Evolutionary conservation across 2,888 invertebrate species (phyloP).

Genomic region (Bibio marci): DNA sequence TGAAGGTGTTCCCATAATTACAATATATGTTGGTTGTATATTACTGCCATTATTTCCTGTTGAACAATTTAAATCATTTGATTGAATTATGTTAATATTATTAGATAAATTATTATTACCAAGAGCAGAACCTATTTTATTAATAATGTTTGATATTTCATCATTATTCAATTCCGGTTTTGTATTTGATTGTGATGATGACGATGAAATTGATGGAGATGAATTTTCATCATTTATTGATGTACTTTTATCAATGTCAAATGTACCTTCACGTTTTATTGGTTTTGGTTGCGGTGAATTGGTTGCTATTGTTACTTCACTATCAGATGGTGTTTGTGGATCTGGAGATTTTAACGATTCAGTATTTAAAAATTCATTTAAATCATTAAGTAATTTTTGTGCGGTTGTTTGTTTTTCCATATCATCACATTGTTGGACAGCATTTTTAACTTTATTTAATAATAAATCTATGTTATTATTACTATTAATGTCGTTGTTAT

Average conservation of each 20-base stretch:
- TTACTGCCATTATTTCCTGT: background rate
- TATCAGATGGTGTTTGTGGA: background rate
- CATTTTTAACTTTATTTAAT: background rate
- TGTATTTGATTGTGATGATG: too few relatives aligned
- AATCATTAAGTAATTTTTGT: slow-evolving; percentile 13
- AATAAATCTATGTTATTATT: background rate
- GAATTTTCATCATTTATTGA: background rate
- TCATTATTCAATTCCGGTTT: slow-evolving; percentile 4
- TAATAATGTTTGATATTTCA: slow-evolving; percentile 14
- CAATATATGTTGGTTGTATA: slow-evolving; percentile 17
- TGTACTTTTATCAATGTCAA: slow-evolving; percentile 14
- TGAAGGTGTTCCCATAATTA: slow-evolving; percentile 15
- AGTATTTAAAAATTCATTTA: slow-evolving; percentile 13
- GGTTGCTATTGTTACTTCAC: background rate
- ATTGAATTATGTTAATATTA: slow-evolving; percentile 12
- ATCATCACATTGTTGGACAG: slow-evolving; percentile 2
- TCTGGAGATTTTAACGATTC: background rate
- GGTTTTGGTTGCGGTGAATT: slow-evolving; percentile 9
- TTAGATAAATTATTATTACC: slow-evolving; percentile 9
- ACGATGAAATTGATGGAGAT: slow-evolving; percentile 4
- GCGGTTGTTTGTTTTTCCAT: slow-evolving; percentile 14
- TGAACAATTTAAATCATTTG: slow-evolving; percentile 3
- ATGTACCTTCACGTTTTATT: slow-evolving; percentile 17
- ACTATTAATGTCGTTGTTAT: too few relatives aligned
- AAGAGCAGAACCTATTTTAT: slow-evolving; percentile 16